Evolutionary conservation across 1,140 invertebrate species (phyloP).

Genomic region (Archivesica marissinica): DNA sequence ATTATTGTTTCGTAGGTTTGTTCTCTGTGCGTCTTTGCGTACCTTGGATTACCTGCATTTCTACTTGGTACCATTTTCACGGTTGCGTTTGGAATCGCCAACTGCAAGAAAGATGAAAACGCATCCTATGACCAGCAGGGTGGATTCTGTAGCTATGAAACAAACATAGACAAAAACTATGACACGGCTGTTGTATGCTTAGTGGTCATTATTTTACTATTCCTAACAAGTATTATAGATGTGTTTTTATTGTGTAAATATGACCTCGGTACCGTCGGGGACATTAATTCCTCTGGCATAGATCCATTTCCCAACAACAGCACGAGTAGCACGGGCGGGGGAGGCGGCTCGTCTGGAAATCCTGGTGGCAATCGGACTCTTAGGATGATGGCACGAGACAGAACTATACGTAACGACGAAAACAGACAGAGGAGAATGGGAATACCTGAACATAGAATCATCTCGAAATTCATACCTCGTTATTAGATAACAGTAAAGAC

Average conservation of each 20-base stretch:
- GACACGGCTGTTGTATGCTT: neutral
- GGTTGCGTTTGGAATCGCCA: neutral
- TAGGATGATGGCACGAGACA: slow-evolving; percentile 4
- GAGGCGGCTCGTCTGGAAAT: neutral
- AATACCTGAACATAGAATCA: slow-evolving; percentile 1
- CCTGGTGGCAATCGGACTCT: slow-evolving; percentile 10
- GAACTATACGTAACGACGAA: slow-evolving; percentile 7
- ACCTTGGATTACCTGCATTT: slow-evolving; percentile 8
- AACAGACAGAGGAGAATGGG: slow-evolving; percentile 15
- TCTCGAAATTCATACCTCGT: neutral
- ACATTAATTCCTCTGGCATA: neutral
- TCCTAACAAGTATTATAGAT: neutral
- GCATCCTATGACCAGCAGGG: neutral
- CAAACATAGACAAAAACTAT: slow-evolving; percentile 24
- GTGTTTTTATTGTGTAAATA: slow-evolving; percentile 30
- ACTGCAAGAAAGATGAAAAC: slow-evolving; percentile 17
- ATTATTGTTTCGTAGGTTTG: neutral
- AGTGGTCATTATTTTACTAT: neutral
- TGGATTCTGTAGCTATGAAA: slow-evolving; percentile 11
- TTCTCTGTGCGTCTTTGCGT: neutral
- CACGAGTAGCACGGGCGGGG: too few relatives aligned
- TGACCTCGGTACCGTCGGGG: neutral
- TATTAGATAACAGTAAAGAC: too few relatives aligned
- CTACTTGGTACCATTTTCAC: neutral
- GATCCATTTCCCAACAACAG: too few relatives aligned